Evolutionary conservation across 2,113 vertebrate species (phyloP), one percentile per base, ranked within the genome.

Genomic region (Campylomormyrus numenius): DNA sequence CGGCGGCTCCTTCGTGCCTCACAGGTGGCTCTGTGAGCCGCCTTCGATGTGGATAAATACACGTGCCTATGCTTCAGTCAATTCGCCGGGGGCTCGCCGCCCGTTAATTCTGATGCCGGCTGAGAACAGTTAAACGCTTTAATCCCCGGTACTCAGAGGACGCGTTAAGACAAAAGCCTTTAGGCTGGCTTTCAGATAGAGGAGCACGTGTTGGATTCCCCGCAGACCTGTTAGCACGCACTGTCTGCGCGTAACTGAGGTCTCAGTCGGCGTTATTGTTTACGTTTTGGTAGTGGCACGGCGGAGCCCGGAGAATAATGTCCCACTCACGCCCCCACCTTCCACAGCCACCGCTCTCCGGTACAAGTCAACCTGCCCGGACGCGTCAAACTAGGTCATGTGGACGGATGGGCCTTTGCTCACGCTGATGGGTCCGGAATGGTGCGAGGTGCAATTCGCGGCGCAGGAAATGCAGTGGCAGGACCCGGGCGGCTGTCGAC

Each of bases 331-430:
- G 74, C 74, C 5, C 15, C 35, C 17, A 9, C 35, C 35, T 80
- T 80, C 31, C 74, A 39, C 74, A 15, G 35, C 5, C 13, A 17
- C 74, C 15, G 5, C 70, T 39, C 31, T 42, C 15, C 74, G 8
- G 70, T 17, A 5, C 70, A 2, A 77, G 31, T 77, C 74, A 77
- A 15, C 31, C 74, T 39, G 74, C 17, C 35, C 35, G 15, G 74
- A 19, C 8, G 5, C 6, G 13, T 80, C 74, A 91, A 95, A 95
- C 91, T 95, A 94, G 94, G 94, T 95, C 94, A 95, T 91, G 92
- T 92, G 93, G 91, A 91, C 92, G 92, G 15, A 42, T 42, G 74
- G 74, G 31, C 62, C 62, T 70, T 3, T 15, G 10, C 27, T 70
- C 27, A 31, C 1, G 27, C 62, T 31, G n/a, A 31, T 31, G 62